These are phyloP conservation scores for Phorcus lineatus DNA, from an alignment of 2,888 invertebrate species.

Conservation along the genomic window DNA sequence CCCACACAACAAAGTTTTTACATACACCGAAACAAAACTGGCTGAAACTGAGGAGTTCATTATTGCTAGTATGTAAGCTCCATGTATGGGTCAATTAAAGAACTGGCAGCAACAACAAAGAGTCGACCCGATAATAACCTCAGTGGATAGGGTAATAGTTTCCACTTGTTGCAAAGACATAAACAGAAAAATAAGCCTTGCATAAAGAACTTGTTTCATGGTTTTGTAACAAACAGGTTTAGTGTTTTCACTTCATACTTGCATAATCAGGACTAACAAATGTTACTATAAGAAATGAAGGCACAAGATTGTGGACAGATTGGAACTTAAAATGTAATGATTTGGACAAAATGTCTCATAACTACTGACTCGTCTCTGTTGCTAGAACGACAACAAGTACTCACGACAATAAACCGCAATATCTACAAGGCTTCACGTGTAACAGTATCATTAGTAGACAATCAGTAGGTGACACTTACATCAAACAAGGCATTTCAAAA, in stretches of 20 bases:
- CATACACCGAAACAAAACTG: neutral
- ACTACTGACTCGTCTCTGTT: neutral
- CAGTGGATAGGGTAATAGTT: neutral
- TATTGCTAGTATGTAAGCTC: neutral
- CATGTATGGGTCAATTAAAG: neutral
- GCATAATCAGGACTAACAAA: slow-evolving; percentile 14
- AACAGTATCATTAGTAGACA: neutral
- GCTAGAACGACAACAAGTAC: no score
- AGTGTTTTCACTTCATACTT: neutral
- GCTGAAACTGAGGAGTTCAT: neutral
- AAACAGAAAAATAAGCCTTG: neutral
- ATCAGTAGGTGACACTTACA: neutral
- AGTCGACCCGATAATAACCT: no score
- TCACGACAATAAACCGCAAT: no score
- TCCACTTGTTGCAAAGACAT: neutral
- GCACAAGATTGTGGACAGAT: slow-evolving; percentile 9
- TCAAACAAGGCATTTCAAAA: neutral
- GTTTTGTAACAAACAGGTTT: neutral
- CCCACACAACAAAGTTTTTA: neutral
- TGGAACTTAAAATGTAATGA: neutral
- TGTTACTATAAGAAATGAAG: slow-evolving; percentile 15
- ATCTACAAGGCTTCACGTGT: neutral
- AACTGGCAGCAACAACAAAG: no score
- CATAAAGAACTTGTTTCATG: neutral
- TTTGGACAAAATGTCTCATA: neutral